Percentiles rank a stretch among this genome's conserved stretches.
phyloP scores from a whole-genome alignment of 1,140 invertebrate genomes.

The Neelides sp. region DNA sequence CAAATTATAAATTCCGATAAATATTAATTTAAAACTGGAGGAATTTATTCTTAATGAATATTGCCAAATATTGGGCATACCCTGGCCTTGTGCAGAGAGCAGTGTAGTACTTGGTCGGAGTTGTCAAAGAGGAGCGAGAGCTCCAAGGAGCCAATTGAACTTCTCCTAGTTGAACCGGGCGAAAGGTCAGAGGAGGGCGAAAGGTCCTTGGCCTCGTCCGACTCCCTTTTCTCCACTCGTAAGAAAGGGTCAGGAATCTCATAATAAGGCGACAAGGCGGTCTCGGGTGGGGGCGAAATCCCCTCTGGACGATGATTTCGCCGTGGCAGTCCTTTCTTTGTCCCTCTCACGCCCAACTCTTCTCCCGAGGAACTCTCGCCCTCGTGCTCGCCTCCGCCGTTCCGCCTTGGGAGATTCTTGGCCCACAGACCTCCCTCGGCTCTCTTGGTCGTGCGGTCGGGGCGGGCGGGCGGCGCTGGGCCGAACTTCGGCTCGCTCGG shows the following conservation, averaged over 20 bases:
- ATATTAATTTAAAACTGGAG: not conserved
- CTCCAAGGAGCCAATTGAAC: slow-evolving; percentile 45
- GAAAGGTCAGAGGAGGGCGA: slow-evolving; percentile 7
- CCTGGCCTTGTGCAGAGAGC: slow-evolving; percentile 56
- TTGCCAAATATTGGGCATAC: slow-evolving; percentile 19
- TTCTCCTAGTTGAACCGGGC: no score
- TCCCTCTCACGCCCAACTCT: not conserved
- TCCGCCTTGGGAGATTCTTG: slow-evolving; percentile 12
- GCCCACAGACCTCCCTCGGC: slow-evolving; percentile 21
- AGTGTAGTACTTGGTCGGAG: slow-evolving; percentile 58
- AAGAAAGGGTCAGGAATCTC: not conserved
- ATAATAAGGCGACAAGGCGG: not conserved
- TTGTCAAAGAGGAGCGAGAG: slow-evolving; percentile 66
- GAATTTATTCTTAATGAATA: not conserved
- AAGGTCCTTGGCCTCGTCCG: not conserved
- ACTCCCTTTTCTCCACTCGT: not conserved
- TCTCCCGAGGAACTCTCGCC: slow-evolving; percentile 24
- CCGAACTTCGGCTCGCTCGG: no score
- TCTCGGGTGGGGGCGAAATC: no score
- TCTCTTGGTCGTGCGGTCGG: slow-evolving; percentile 14
- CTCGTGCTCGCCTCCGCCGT: slow-evolving; percentile 17
- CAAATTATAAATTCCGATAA: not conserved
- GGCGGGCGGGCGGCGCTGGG: no score
- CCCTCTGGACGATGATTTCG: not conserved
- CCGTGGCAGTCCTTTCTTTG: no score